Evolutionary conservation across 2,113 vertebrate species (phyloP).

Genomic region (Bagarius yarrelli): DNA sequence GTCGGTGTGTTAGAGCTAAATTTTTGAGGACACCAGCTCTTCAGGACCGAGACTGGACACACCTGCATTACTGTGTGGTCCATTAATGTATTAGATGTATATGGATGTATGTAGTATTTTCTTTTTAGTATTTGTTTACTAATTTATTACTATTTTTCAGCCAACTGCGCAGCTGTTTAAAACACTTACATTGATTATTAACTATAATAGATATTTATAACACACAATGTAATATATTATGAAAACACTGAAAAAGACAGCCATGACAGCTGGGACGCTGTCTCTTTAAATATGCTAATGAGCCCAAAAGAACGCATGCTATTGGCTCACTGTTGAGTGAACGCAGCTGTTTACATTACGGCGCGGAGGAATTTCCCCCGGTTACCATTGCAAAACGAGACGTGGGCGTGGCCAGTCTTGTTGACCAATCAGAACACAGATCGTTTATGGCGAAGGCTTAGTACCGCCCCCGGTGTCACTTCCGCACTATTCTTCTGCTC

Average conservation of each 20-base stretch:
- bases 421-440: conserved; percentile 53
- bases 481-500: conserved; percentile 6
- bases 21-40: too few relatives aligned
- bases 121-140: too few relatives aligned
- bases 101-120: too few relatives aligned
- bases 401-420: conserved; percentile 60
- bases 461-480: conserved; percentile 15
- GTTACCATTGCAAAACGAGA: conserved; percentile 19
- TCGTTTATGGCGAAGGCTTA: not conserved
- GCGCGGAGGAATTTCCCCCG: conserved; percentile 76
- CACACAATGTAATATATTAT: too few relatives aligned
- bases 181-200: too few relatives aligned
- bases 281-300: conserved; percentile 36
- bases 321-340: conserved; percentile 62
- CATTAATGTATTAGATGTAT: too few relatives aligned
- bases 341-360: conserved; percentile 72
- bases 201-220: too few relatives aligned
- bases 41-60: too few relatives aligned
- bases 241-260: not conserved
- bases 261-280: not conserved
- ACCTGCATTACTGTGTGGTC: too few relatives aligned
- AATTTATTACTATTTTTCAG: too few relatives aligned
- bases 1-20: too few relatives aligned
- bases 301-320: not conserved
- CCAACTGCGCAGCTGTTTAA: too few relatives aligned